Evolutionary conservation across 2,797 vertebrate species (phyloP).

Genomic region (Labroides dimidiatus): DNA sequence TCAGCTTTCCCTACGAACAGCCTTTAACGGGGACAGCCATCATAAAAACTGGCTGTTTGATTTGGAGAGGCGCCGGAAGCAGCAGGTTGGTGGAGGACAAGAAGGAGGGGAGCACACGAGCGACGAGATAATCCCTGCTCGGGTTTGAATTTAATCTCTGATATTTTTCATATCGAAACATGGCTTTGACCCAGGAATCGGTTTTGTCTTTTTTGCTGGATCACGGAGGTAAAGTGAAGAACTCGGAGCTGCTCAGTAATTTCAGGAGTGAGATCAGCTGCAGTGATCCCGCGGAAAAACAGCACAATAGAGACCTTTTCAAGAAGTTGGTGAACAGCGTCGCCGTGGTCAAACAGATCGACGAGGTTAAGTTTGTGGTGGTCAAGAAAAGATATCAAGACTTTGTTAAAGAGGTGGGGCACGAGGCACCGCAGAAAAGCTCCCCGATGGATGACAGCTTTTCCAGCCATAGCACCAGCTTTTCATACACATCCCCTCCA

Average conservation of each 20-base stretch:
- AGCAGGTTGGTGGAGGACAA: conserved; percentile 73
- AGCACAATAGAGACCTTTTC: conserved; percentile 88
- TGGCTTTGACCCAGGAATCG: conserved; percentile 85
- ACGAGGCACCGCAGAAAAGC: conserved; percentile 28
- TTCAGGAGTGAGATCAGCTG: conserved; percentile 86
- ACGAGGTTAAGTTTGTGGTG: conserved; percentile 87
- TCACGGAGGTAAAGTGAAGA: conserved; percentile 87
- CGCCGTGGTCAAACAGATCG: conserved; percentile 88
- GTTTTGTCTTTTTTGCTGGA: conserved; percentile 88
- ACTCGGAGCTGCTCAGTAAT: conserved; percentile 85
- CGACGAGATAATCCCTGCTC: conserved; percentile 15
- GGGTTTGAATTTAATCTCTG: not conserved
- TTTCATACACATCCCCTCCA: conserved; percentile 29
- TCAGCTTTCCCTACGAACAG: not conserved
- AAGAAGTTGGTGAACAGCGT: conserved; percentile 90
- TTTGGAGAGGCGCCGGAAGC: conserved; percentile 77
- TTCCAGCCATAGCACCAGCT: conserved; percentile 26
- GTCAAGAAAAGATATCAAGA: conserved; percentile 83
- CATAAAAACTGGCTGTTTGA: conserved; percentile 4
- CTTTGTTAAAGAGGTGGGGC: conserved; percentile 52
- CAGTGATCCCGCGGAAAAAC: conserved; percentile 81
- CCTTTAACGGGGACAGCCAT: conserved; percentile 4
- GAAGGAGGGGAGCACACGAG: conserved; percentile 9
- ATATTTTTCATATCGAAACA: conserved; percentile 30
- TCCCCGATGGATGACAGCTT: conserved; percentile 46